phyloP scores from a whole-genome alignment of 2,888 invertebrate genomes.

The Parascotia fuliginaria region DNA sequence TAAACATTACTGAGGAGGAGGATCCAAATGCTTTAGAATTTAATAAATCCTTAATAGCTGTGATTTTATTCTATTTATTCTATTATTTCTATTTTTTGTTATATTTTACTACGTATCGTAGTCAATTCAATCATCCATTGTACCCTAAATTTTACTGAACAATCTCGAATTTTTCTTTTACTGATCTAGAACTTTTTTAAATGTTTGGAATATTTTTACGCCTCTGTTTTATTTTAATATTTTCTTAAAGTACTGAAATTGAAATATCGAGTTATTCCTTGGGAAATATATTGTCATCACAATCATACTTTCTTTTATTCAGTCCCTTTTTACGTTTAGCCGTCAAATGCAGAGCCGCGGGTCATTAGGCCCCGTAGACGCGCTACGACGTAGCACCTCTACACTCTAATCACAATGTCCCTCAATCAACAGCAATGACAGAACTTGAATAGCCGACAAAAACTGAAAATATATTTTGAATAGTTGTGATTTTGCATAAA shows the following conservation, averaged over 20 bases:
- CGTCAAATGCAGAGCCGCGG: constrained; percentile 69
- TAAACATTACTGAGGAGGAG: too few relatives aligned
- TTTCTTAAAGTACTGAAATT: constrained; percentile 18
- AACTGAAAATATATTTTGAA: constrained; percentile 26
- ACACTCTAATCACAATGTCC: constrained; percentile 54
- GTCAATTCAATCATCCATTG: too few relatives aligned
- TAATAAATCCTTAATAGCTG: too few relatives aligned
- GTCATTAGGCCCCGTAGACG: constrained; percentile 64
- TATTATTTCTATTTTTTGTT: too few relatives aligned
- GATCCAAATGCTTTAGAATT: too few relatives aligned
- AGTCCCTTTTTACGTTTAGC: constrained; percentile 59
- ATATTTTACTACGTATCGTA: too few relatives aligned
- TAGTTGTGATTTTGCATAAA: constrained; percentile 1
- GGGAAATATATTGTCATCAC: constrained; percentile 51
- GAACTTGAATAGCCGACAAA: constrained; percentile 29
- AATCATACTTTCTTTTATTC: constrained; percentile 61
- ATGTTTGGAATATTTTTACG: too few relatives aligned
- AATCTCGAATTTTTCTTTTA: too few relatives aligned
- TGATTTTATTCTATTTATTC: too few relatives aligned
- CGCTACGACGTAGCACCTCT: constrained; percentile 41
- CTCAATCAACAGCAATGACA: constrained; percentile 55
- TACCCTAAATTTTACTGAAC: too few relatives aligned
- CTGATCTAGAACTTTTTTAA: too few relatives aligned
- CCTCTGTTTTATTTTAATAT: not conserved
- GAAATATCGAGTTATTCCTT: constrained; percentile 30